Conservation (phyloP, 2,888 invertebrate genomes). For the Cerastis leucographa region DNA sequence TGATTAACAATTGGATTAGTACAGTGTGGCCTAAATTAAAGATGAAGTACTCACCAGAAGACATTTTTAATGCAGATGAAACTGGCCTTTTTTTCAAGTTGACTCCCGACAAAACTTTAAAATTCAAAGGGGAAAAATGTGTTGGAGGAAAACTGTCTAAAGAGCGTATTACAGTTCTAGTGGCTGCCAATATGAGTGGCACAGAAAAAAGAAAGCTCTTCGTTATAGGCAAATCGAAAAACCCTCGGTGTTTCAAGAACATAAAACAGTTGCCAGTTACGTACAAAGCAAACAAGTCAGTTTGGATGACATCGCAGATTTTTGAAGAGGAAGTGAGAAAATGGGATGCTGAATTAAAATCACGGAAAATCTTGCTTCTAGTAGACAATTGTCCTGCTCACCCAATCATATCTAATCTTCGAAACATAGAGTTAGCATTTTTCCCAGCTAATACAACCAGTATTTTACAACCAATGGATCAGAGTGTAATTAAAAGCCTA, state of each 20-base stretch:
- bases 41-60: no score
- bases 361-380: neutral
- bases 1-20: no score
- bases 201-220: slow-evolving; percentile 58
- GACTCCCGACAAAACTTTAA: slow-evolving; percentile 44
- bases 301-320: slow-evolving; percentile 11
- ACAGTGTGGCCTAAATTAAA: no score
- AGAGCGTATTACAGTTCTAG: slow-evolving; percentile 58
- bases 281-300: no score
- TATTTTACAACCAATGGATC: no score
- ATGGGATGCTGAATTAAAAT: neutral
- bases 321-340: neutral
- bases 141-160: slow-evolving; percentile 58
- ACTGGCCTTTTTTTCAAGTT: no score
- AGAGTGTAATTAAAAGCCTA: no score
- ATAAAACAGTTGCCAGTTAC: neutral
- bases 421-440: no score
- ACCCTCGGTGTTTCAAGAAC: no score
- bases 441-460: no score
- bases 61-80: no score
- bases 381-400: slow-evolving; percentile 12
- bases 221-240: slow-evolving; percentile 50
- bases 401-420: no score
- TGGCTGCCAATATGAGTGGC: slow-evolving; percentile 64
- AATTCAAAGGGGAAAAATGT: slow-evolving; percentile 62